Evolutionary conservation across 2,797 vertebrate species (phyloP), one percentile per base, ranked within the genome.

Genomic region (Babyrousa celebensis): DNA sequence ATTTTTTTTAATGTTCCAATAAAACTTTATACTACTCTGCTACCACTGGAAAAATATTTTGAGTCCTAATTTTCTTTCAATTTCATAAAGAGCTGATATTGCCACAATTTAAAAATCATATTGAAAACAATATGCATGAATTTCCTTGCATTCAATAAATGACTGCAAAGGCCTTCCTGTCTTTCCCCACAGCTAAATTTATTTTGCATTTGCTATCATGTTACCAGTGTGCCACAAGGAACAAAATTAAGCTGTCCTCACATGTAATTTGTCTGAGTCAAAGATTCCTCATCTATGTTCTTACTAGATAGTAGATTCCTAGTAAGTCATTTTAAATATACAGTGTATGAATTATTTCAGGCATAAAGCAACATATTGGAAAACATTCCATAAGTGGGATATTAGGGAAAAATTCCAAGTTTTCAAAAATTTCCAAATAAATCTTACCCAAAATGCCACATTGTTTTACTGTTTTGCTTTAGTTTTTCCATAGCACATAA

Each of bases 21-120:
- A 77, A 82, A 77, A 72, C 23, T 58, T 32, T 29, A 71, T 27
- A 78, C 20, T 83, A n/a, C 18, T 84, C n/a, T 32, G 43, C 6
- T 48, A 85, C 9, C 78, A 85, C 32, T 84, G 36, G 20, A 79
- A 93, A 91, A 89, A 71, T 67, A 84, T 84, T 95, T 72, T 77
- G 56, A 86, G 86, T 89, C 36, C 75, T 89, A 75, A 87, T 84
- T 96, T 90, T 86, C 25, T 71, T 94, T 71, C 62, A 29, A 56
- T 89, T 91, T 94, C 74, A 72, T 32, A 54, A 90, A 87, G 27
- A 96, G 70, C 65, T 96, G 89, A 88, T 70, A 56, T 79, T 67
- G 58, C 36, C 43, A 92, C 48, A 84, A 75, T 56, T 90, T 40
- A 15, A 78, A 75, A 70, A 72, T 56, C 48, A 74, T 56, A 67